A percentile compares a stretch with the other conserved stretches of the same genome.
phyloP scores from a whole-genome alignment of 2,888 invertebrate species.

The Epistrophella euchroma region DNA sequence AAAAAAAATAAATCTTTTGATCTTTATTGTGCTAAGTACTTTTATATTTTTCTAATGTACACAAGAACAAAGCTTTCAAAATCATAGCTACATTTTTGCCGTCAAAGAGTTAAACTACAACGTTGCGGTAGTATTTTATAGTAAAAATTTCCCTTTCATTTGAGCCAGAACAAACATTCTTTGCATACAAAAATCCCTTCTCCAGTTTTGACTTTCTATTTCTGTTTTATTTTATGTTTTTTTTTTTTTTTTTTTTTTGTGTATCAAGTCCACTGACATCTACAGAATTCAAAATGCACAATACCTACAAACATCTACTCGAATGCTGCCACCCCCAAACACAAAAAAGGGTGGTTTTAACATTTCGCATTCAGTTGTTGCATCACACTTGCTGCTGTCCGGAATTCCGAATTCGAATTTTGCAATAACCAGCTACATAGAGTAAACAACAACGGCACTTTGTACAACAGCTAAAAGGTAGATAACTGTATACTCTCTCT shows the following conservation, averaged over 20 bases:
- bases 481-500: background rate
- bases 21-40: too few species aligned
- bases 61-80: too few species aligned
- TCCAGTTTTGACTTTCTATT: slow-evolving; percentile 29
- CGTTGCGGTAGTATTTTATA: slow-evolving; percentile 31
- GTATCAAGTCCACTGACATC: slow-evolving; percentile 67
- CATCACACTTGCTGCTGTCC: slow-evolving; percentile 71
- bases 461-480: slow-evolving; percentile 12
- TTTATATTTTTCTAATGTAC: too few species aligned
- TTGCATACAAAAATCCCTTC: slow-evolving; percentile 80
- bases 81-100: slow-evolving; percentile 13
- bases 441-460: slow-evolving; percentile 25
- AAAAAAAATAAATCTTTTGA: too few species aligned
- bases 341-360: slow-evolving; percentile 69
- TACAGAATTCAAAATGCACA: slow-evolving; percentile 70
- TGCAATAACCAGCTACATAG: slow-evolving; percentile 39
- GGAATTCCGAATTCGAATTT: slow-evolving; percentile 71
- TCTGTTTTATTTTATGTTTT: background rate
- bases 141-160: slow-evolving; percentile 74
- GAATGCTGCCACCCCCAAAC: slow-evolving; percentile 33
- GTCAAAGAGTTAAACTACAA: slow-evolving; percentile 40
- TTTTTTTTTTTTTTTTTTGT: slow-evolving; percentile 22
- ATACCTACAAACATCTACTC: slow-evolving; percentile 21
- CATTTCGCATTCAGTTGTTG: slow-evolving; percentile 76
- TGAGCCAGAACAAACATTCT: slow-evolving; percentile 79